These are phyloP conservation scores for Toxotes chatareus DNA, from an alignment of 2,113 vertebrate species.

Conservation along the genomic window DNA sequence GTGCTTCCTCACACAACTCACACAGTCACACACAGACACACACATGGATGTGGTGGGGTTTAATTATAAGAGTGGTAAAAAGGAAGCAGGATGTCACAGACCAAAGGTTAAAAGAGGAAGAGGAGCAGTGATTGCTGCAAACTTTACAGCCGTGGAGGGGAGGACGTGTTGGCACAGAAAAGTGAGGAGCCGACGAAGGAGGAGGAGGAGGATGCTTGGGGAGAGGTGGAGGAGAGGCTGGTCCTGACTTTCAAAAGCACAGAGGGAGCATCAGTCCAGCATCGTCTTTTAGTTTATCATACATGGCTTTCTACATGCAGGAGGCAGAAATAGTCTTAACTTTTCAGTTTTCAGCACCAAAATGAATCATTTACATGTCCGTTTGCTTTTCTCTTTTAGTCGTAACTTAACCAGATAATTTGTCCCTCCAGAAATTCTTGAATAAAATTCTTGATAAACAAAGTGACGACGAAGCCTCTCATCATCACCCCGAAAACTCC, in stretches of 20 bases:
- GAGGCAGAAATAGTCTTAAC: not conserved
- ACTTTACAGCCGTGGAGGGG: not conserved
- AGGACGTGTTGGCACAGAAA: not conserved
- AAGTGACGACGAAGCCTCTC: not conserved
- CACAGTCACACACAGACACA: slow-evolving; percentile 34
- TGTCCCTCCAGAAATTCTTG: slow-evolving; percentile 2
- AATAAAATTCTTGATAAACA: no score
- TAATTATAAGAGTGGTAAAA: not conserved
- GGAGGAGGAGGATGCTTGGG: not conserved
- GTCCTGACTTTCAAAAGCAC: not conserved
- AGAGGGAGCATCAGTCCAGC: not conserved
- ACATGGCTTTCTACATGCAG: not conserved
- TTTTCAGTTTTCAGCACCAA: no score
- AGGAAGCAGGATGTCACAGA: not conserved
- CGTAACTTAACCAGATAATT: not conserved
- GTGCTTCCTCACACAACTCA: slow-evolving; percentile 6
- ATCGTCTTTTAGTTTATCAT: no score
- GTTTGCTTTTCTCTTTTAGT: no score
- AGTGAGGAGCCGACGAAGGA: not conserved
- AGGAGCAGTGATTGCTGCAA: slow-evolving; percentile 72
- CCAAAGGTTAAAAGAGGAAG: slow-evolving; percentile 28
- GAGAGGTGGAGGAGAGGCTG: slow-evolving; percentile 12
- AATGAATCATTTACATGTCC: no score
- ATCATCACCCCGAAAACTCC: not conserved
- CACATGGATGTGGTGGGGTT: slow-evolving; percentile 39